Evolutionary conservation across 2,797 vertebrate species (phyloP).

Genomic region (Bovichtus variegatus): DNA sequence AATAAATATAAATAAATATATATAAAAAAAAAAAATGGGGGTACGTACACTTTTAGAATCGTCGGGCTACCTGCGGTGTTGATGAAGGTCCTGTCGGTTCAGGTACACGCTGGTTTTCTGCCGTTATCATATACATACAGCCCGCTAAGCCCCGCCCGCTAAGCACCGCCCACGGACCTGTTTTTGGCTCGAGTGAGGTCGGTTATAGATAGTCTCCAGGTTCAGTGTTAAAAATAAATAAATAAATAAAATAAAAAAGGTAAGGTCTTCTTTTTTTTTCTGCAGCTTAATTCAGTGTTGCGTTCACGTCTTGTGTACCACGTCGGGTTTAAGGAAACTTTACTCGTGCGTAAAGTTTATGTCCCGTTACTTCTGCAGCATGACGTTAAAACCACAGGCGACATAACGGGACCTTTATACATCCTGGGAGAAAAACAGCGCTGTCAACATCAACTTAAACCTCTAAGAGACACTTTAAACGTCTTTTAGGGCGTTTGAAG

Average conservation of each 20-base stretch:
- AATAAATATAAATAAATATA: background rate
- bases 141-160: background rate
- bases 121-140: background rate
- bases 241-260: background rate
- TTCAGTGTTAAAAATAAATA: no score
- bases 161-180: slow-evolving; percentile 8
- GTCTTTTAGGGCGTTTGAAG: background rate
- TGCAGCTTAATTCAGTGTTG: no score
- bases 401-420: background rate
- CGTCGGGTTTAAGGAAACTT: background rate
- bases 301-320: fast-evolving
- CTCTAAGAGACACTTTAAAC: background rate
- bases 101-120: fast-evolving
- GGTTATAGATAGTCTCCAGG: no score
- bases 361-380: no score
- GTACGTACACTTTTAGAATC: background rate
- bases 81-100: fast-evolving
- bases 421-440: background rate
- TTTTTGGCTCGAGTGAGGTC: background rate
- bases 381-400: background rate
- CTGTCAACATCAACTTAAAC: background rate
- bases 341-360: background rate
- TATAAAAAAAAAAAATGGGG: no score
- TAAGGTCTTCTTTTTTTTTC: background rate
- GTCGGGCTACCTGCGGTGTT: fast-evolving